Evolutionary conservation across 2,797 vertebrate genomes (phyloP), one percentile per base, ranked within the genome.

Genomic region (Neopelma chrysocephalum): DNA sequence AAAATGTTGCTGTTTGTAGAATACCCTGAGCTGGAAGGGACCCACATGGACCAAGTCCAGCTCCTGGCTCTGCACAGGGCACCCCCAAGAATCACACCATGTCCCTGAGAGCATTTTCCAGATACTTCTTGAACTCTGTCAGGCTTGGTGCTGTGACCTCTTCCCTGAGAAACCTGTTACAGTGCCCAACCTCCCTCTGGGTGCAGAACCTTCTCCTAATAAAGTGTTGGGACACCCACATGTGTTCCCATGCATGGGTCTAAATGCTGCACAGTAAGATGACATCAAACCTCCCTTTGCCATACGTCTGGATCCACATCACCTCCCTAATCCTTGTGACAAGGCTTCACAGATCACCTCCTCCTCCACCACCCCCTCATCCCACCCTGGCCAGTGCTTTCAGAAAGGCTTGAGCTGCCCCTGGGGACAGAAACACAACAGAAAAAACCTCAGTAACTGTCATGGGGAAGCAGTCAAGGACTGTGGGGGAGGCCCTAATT

Each of bases 231-330:
- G 32, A 82, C 31, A 45, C 13, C 34, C 51, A 20, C 7, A 1
- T 18, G 40, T 43, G 18, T 18, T 56, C 32, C 18, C 32, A 12
- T 0, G 0, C 1, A 0, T 1, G 17, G 29, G 2, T 78, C 31
- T 54, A 36, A 68, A 38, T 3, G 3, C 29, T 57, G 32, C 50
- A 27, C 34, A 14, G 1, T 1, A 23, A 50, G 64, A 14, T 34
- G 27, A 9, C 61, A 54, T 18, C 65, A 61, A 29, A 17, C 1
- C 27, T 73, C 32, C 29, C 34, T 83, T 38, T 75, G 32, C 50
- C 26, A 7, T 11, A 50, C 17, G 3, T 9, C 66, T 62, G 60
- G 61, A 43, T 36, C 26, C 48, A 66, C 34, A 23, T 0, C 54
- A 69, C 12, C 42, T 8, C 45, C 77, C 42, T 40, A 32, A 82